phyloP scores from a whole-genome alignment of 2,797 vertebrate species.

The Hephaestus fuliginosus region DNA sequence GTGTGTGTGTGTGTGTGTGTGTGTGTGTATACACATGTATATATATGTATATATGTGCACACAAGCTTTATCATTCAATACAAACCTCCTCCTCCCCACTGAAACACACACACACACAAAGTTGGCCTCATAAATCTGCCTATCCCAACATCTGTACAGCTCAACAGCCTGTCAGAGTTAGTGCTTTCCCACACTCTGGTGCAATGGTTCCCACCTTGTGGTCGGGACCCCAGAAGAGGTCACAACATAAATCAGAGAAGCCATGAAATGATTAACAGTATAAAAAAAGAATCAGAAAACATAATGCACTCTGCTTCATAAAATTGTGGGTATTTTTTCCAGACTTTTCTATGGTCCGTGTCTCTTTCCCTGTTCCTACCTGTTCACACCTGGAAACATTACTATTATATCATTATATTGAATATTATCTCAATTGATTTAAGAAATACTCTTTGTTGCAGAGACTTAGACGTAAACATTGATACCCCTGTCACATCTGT shows the following conservation, averaged over 20 bases:
- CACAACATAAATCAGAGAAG: not conserved
- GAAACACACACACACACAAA: constrained; percentile 18
- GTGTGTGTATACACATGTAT: too few relatives aligned
- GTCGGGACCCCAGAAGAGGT: not conserved
- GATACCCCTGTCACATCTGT: not conserved
- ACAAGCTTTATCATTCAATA: constrained; percentile 35
- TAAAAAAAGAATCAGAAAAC: not conserved
- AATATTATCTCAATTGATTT: not conserved
- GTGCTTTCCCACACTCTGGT: constrained; percentile 16
- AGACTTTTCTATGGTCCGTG: not conserved
- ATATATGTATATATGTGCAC: not conserved
- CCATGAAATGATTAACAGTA: constrained; percentile 3
- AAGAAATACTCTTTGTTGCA: not conserved
- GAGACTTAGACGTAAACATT: not conserved
- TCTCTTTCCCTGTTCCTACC: not conserved
- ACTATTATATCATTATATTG: not conserved
- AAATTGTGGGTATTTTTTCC: not conserved
- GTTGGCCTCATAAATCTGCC: constrained; percentile 24
- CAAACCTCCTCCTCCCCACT: constrained; percentile 10
- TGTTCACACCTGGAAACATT: not conserved
- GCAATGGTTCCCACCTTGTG: constrained; percentile 4
- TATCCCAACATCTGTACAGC: constrained; percentile 28
- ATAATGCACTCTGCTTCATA: not conserved
- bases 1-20: too few relatives aligned
- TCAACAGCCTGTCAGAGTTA: constrained; percentile 10